phyloP scores from a whole-genome alignment of 1,140 invertebrate species.

The Heliothis subflexa region DNA sequence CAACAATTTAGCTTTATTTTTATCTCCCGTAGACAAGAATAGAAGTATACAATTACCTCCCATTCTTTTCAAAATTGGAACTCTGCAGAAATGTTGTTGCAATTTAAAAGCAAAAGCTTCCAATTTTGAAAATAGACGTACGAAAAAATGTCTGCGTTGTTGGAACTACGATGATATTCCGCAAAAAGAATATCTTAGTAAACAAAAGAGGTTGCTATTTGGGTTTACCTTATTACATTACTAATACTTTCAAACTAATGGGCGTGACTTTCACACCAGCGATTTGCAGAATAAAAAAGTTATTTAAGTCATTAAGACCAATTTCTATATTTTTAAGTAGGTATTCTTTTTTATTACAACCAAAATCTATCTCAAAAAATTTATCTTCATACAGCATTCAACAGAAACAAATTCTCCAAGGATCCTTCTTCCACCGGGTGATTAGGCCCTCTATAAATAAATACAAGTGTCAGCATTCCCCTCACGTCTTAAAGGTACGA shows the following conservation, averaged over 20 bases:
- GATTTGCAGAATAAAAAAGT: too few species aligned
- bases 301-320: too few species aligned
- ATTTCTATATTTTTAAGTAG: too few species aligned
- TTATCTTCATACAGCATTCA: too few species aligned
- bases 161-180: background rate
- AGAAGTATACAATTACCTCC: constrained; percentile 15
- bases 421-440: too few species aligned
- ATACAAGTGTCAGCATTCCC: too few species aligned
- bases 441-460: too few species aligned
- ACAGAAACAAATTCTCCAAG: too few species aligned
- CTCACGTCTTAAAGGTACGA: background rate
- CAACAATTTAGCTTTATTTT: background rate
- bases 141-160: constrained; percentile 14
- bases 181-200: background rate
- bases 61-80: constrained; percentile 23
- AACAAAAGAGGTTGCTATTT: background rate
- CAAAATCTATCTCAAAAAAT: too few species aligned
- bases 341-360: too few species aligned
- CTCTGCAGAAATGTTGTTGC: constrained; percentile 5
- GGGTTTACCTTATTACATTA: background rate
- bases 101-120: constrained; percentile 24
- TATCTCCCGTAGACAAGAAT: background rate
- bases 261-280: too few species aligned
- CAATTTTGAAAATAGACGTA: constrained; percentile 9
- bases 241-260: too few species aligned